A percentile compares a stretch with the other conserved stretches of the same genome.
These are phyloP conservation scores for Allygus modestus DNA, from an alignment of 2,888 invertebrate species.

Conservation along the genomic window DNA sequence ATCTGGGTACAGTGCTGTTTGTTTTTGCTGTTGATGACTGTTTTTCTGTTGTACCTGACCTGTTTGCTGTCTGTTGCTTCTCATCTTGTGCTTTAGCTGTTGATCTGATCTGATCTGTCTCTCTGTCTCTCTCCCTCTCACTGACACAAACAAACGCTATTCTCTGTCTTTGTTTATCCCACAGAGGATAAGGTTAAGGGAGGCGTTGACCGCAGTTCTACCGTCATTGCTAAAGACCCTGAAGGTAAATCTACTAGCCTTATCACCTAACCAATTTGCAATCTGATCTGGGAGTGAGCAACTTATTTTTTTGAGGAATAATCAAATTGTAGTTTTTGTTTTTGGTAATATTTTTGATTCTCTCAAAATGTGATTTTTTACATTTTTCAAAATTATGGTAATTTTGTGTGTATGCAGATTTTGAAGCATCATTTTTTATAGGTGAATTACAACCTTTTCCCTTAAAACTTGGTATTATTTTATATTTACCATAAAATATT, in stretches of 20 bases:
- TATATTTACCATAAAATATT: no score
- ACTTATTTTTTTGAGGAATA: not conserved
- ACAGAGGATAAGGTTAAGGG: conserved; percentile 91
- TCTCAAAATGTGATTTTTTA: no score
- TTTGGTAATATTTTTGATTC: no score
- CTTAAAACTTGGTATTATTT: no score
- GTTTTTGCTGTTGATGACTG: not conserved
- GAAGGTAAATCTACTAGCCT: conserved; percentile 81
- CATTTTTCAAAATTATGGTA: no score
- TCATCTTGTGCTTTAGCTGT: conserved; percentile 44
- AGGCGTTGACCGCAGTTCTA: conserved; percentile 95
- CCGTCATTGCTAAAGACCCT: conserved; percentile 95
- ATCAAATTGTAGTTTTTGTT: not conserved
- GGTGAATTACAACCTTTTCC: no score
- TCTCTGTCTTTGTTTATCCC: conserved; percentile 68
- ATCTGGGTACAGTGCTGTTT: conserved; percentile 4
- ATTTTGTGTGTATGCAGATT: no score
- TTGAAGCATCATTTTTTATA: no score
- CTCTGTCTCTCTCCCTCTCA: conserved; percentile 60
- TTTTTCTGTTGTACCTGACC: conserved; percentile 13
- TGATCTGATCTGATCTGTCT: not conserved
- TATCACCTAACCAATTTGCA: conserved; percentile 18
- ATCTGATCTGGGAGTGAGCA: conserved; percentile 47
- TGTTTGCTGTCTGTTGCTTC: conserved; percentile 40
- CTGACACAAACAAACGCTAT: conserved; percentile 65